Base-by-base conservation (phyloP, 1,140 invertebrate species). In the Drosophila ohnishii region DNA sequence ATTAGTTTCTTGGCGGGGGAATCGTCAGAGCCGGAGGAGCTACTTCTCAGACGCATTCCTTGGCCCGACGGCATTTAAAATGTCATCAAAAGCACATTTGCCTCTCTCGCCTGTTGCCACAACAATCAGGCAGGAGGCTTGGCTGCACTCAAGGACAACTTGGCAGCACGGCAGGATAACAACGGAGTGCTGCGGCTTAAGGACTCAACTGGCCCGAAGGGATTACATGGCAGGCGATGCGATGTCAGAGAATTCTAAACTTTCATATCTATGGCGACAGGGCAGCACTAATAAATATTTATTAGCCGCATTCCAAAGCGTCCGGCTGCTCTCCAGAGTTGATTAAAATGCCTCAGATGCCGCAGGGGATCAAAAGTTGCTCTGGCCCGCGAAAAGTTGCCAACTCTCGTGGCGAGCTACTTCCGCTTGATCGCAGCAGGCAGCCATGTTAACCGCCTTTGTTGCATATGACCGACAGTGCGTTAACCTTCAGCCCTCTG, bases 41-140 rank as follows among this genome's bases (percentile, higher is more conserved):
- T 34, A 13, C 14, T 22, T 28, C 16, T 11, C 32, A 28, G 19
- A 61, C 39, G 57, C 42, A 77, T 78, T 67, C 44, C 59, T 42
- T 10, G 42, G 67, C 64, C 50, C 34, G 37, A 19, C 34, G 50
- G 35, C 81, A 61, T 75, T 79, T 75, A 75, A 66, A 87, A 72
- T 79, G 83, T 65, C 83, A 86, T 86, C 83, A 86, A 83, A 87
- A 87, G 75, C 50, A 79, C 83, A 86, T 86, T 86, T 86, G 83
- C 56, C 22, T 35, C 13, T 35, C 13, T 60, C 22, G 48, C 48
- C 48, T 50, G 16, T 32, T 48, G 73, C 47, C 34, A 50, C 45
- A 51, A 48, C 75, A 66, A 57, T 55, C 40, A 62, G 42, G 65
- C 58, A 25, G 42, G 10, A 22, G 59, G 16, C 35, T 14, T 13